Base-by-base conservation (phyloP, 1,140 invertebrate genomes). In the Temnothorax curvispinosus region DNA sequence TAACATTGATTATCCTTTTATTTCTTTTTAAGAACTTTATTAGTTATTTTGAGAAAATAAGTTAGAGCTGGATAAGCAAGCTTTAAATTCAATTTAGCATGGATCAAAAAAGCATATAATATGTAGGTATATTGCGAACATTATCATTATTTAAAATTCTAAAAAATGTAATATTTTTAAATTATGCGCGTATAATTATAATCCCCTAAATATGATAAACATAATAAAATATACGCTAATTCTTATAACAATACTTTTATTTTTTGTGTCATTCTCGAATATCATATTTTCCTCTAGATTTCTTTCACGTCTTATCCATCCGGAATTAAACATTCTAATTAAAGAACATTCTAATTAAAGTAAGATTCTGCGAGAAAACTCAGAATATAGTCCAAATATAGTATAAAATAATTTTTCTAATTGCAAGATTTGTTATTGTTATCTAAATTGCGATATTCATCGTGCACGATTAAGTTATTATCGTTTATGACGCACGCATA, bases 61-160 rank as follows among this genome's bases (percentile, higher is more conserved):
- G 6, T 38, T 18, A 13, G 2, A 69, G 41, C 1, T 21, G 38
- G 21, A 56, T 18, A 47, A 47, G 18, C 2, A 47, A 47, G 18
- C 2, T 74, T 56, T 75, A 75, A 75, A 74, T 54, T 75, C 3
- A 1, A 35, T 18, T 58, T 15, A 75, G 58, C n/a, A 21, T 3
- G 13, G 2, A 54, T 60, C 4, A 75, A 56, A 35, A 41, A 75
- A 35, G 4, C 3, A n/a, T n/a, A 65, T 35, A 27, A 1, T 52
- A 35, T 64, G 8, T 44, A 35, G 38, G 8, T 44, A 44, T 44
- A 44, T 44, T 44, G 41, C 41, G 8, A 44, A 44, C 2, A 4
- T n/a, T 32, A 54, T 54, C 4, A 54, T 71, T 72, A 72, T 72
- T 52, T 72, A 52, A 72, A 69, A 21, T 67, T 9, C 9, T 67